Percentiles rank a stretch among this genome's conserved stretches.
Conservation (phyloP, 1,140 invertebrate species). For the Drosophila sp. region DNA sequence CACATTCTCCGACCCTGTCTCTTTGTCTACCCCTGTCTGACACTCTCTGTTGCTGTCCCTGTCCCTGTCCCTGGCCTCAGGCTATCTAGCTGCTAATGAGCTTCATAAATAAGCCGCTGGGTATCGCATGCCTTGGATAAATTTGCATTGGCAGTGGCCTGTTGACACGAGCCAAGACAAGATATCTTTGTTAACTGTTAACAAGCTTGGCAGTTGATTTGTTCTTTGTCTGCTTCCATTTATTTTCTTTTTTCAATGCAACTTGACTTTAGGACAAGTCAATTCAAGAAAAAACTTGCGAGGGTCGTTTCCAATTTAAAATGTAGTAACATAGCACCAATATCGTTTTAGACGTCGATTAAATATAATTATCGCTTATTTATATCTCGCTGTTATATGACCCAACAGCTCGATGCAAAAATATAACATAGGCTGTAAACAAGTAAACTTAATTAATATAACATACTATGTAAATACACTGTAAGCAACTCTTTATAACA, state of each 20-base stretch:
- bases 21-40: not conserved
- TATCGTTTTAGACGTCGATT: no score
- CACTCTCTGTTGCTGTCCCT: not conserved
- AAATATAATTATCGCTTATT: no score
- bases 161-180: conserved; percentile 44
- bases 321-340: no score
- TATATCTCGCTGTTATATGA: no score
- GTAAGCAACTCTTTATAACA: no score
- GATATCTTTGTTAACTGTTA: conserved; percentile 70
- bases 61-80: not conserved
- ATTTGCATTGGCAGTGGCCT: conserved; percentile 67
- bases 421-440: no score
- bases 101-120: conserved; percentile 67
- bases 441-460: no score
- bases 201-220: conserved; percentile 39
- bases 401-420: no score
- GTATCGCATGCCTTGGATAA: conserved; percentile 62
- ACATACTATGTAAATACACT: no score
- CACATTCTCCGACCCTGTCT: not conserved
- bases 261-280: conserved; percentile 55
- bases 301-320: not conserved
- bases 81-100: conserved; percentile 64
- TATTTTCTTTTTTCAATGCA: conserved; percentile 12
- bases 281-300: conserved; percentile 26
- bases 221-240: conserved; percentile 5